These are phyloP conservation scores for Bos indicus DNA, from an alignment of 2,113 vertebrate genomes.

Conservation along the genomic window DNA sequence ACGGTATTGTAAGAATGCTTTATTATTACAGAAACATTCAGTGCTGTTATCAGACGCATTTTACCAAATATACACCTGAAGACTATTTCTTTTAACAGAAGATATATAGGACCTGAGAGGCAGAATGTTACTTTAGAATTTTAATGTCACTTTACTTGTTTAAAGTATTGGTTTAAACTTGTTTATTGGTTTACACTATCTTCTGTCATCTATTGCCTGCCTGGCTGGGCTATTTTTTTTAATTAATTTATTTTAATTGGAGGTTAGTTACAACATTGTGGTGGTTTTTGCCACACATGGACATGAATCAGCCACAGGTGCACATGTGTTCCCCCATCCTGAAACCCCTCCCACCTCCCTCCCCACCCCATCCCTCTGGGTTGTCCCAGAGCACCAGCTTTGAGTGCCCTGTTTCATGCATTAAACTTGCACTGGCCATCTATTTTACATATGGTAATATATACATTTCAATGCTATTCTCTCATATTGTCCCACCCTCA, in stretches of 20 bases:
- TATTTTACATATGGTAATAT: neutral
- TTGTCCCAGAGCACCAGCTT: neutral
- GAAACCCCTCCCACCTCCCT: neutral
- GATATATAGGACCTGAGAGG: neutral
- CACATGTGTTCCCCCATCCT: too few species aligned
- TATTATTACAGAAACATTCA: neutral
- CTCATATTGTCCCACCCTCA: neutral
- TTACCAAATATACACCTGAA: neutral
- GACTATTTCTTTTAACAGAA: neutral
- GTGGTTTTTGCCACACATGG: neutral
- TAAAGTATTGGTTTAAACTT: neutral
- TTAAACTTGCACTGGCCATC: neutral
- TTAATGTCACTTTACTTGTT: neutral
- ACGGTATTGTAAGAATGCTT: neutral
- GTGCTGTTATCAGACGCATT: neutral
- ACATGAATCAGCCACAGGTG: neutral
- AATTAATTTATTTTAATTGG: neutral
- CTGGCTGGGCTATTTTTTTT: neutral
- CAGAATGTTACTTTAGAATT: neutral
- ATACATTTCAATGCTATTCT: neutral
- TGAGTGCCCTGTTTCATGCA: neutral
- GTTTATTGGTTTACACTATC: neutral
- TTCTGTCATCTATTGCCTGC: neutral
- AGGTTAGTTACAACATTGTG: neutral
- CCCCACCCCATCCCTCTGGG: neutral